Percentiles rank a stretch among this genome's conserved stretches.
Evolutionary conservation across 2,888 invertebrate species (phyloP).

Genomic region (Pogonocherus hispidulus): DNA sequence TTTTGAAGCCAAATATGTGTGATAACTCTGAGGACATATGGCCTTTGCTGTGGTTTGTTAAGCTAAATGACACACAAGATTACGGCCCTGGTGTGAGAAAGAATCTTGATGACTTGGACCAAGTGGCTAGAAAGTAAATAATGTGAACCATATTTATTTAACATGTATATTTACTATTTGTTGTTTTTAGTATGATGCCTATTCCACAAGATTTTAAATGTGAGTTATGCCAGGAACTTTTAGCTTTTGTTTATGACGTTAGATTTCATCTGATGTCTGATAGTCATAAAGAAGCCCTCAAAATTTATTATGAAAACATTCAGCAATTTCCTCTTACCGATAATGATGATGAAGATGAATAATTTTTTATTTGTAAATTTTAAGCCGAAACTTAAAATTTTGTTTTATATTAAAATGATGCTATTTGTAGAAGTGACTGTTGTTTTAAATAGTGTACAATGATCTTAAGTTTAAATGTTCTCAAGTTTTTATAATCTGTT

Average conservation of each 20-base stretch:
- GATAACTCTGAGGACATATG: conserved; percentile 62
- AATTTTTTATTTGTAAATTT: neutral
- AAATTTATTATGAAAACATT: conserved; percentile 6
- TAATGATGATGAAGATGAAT: neutral
- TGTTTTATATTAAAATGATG: too few species aligned
- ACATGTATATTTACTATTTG: neutral
- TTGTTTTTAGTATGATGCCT: conserved; percentile 13
- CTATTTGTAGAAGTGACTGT: too few species aligned
- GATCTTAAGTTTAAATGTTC: too few species aligned
- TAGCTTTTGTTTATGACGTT: conserved; percentile 1
- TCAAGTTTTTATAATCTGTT: too few species aligned
- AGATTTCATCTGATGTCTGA: conserved; percentile 18
- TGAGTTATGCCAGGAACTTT: conserved; percentile 5
- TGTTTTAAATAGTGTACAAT: too few species aligned
- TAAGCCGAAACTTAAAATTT: neutral
- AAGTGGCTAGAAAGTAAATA: conserved; percentile 68
- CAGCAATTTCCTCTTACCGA: conserved; percentile 1
- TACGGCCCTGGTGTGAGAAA: conserved; percentile 58
- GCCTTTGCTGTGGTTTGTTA: conserved; percentile 71
- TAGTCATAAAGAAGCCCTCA: conserved; percentile 8
- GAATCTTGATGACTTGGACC: conserved; percentile 69
- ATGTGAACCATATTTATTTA: neutral
- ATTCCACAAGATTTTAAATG: neutral
- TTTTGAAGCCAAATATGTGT: conserved; percentile 47
- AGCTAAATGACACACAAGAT: conserved; percentile 63